phyloP scores from a whole-genome alignment of 2,113 vertebrate genomes.

The Apeltes quadracus region DNA sequence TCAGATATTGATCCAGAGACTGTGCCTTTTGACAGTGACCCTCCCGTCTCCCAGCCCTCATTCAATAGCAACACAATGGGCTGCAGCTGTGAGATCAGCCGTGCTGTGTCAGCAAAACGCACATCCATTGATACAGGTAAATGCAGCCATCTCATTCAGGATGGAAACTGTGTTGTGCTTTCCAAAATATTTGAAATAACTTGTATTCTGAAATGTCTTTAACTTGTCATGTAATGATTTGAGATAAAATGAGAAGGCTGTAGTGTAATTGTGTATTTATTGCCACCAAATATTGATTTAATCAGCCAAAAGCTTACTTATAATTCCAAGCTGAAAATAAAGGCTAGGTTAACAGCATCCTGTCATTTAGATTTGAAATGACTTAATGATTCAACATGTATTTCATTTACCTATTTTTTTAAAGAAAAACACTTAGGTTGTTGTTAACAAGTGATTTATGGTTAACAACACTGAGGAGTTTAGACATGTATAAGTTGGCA shows the following conservation, averaged over 20 bases:
- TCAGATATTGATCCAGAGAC: constrained; percentile 78
- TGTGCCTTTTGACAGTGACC: constrained; percentile 76
- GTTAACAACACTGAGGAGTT: neutral
- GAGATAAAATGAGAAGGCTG: constrained; percentile 57
- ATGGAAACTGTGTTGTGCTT: neutral
- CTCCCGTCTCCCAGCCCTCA: constrained; percentile 54
- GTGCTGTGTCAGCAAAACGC: constrained; percentile 62
- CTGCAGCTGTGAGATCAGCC: constrained; percentile 72
- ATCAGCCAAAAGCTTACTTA: constrained; percentile 48
- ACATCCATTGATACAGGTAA: constrained; percentile 25
- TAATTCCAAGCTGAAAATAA: constrained; percentile 51
- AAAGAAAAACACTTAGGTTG: neutral
- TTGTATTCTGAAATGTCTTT: neutral
- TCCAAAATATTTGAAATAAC: neutral
- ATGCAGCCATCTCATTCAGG: constrained; percentile 32
- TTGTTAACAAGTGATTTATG: neutral
- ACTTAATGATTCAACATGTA: constrained; percentile 1
- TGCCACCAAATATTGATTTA: constrained; percentile 70
- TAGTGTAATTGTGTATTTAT: constrained; percentile 78
- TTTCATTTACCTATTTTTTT: neutral
- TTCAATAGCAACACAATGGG: constrained; percentile 70
- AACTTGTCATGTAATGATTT: constrained; percentile 30
- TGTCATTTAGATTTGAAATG: constrained; percentile 33
- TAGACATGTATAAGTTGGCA: neutral
- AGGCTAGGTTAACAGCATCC: constrained; percentile 30